A percentile compares a stretch with the other conserved stretches of the same genome.
These are phyloP conservation scores for Parambassis ranga DNA, from an alignment of 2,797 vertebrate species.

Conservation along the genomic window DNA sequence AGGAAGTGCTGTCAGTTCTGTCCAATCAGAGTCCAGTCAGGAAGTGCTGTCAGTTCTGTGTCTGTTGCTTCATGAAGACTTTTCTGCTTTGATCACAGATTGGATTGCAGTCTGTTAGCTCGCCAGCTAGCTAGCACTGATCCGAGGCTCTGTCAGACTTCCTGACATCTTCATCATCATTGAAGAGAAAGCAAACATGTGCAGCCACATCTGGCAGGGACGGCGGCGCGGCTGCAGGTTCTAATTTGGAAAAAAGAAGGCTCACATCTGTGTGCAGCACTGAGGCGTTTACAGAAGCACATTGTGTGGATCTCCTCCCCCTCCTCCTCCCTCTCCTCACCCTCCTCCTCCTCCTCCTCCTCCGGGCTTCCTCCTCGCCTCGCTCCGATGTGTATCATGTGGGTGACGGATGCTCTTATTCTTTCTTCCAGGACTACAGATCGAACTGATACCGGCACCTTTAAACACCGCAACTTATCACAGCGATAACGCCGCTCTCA, in stretches of 20 bases:
- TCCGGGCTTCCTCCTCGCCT: background rate
- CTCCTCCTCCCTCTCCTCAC: background rate
- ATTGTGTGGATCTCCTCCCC: background rate
- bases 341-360: background rate
- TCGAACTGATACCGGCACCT: conserved; percentile 38
- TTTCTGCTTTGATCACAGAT: too few relatives aligned
- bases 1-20: too few relatives aligned
- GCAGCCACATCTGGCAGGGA: background rate
- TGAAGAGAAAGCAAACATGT: background rate
- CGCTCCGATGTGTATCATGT: conserved; percentile 20
- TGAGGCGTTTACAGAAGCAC: background rate
- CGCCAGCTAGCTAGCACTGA: too few relatives aligned
- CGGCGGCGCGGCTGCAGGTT: background rate
- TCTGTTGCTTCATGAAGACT: too few relatives aligned
- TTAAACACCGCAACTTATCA: conserved; percentile 49
- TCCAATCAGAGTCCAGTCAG: too few relatives aligned
- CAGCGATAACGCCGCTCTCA: conserved; percentile 18
- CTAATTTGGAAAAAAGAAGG: background rate
- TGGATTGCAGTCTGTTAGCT: background rate
- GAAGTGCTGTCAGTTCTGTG: too few relatives aligned
- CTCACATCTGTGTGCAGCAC: background rate
- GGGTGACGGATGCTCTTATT: conserved; percentile 28
- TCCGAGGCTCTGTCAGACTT: background rate
- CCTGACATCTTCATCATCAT: background rate
- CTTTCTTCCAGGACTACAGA: conserved; percentile 31